phyloP scores from a whole-genome alignment of 30 jellyfish, hydroid and myxozoan genomes.

The Cassiopea xamachana region DNA sequence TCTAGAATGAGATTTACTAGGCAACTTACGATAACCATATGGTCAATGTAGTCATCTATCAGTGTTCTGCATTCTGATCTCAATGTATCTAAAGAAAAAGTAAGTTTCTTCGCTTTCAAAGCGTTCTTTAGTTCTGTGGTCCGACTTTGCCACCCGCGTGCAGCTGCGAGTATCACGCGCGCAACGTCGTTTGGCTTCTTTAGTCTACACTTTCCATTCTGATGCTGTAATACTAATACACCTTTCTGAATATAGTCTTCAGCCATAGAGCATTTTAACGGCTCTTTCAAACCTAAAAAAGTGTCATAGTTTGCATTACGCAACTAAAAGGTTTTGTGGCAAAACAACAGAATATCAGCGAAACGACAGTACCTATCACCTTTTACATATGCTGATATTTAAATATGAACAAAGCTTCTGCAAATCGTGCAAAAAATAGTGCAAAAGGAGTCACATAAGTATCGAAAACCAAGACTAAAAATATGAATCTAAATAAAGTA shows the following conservation, averaged over 20 bases:
- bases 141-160: conserved; percentile 80
- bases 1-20: not conserved
- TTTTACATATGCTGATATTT: too few relatives aligned
- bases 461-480: too few relatives aligned
- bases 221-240: conserved; percentile 60
- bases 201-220: conserved; percentile 69
- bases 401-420: too few relatives aligned
- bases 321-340: not conserved
- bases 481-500: too few relatives aligned
- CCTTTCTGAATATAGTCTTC: conserved; percentile 69
- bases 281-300: conserved; percentile 34
- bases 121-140: conserved; percentile 29
- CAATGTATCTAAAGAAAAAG: conserved; percentile 32
- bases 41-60: conserved; percentile 71
- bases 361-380: too few relatives aligned
- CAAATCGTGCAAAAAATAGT: too few relatives aligned
- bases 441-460: too few relatives aligned
- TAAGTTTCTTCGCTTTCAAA: conserved; percentile 25
- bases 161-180: conserved; percentile 73
- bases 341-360: not conserved
- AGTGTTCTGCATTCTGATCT: conserved; percentile 56
- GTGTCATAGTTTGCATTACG: not conserved
- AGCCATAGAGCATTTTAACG: conserved; percentile 71
- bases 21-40: conserved; percentile 69
- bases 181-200: conserved; percentile 66